Evolutionary conservation across 1,140 invertebrate species (phyloP), one percentile per base, ranked within the genome.

Genomic region (Anadara kagoshimensis): DNA sequence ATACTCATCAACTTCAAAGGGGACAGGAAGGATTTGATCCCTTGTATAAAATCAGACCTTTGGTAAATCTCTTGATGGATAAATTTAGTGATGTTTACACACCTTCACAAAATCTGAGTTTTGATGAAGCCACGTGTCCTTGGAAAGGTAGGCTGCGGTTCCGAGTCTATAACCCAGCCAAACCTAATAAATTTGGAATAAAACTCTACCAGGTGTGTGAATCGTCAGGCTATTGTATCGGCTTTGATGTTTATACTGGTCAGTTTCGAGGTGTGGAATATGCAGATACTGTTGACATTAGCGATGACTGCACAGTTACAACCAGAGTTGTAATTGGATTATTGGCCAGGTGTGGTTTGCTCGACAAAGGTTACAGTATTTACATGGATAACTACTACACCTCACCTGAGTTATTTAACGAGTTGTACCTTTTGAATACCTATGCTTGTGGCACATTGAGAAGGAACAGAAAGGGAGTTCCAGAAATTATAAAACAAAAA

Each of bases 91-190:
- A 77, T 22, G 65, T 71, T 18, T 77, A 77, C 57, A 51, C 24
- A 4, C 62, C 75, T 14, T 51, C 51, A 10, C 36, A 47, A 64
- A 58, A 68, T 58, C 64, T 77, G 1, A 77, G 64, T 54, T 53
- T 77, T 77, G 75, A 77, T 73, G 75, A 77, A n/a, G 70, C 65
- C 5, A 77, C 75, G 2, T 69, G 69, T 65, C 51, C 69, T 5
- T 78, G 59, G 57, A 78, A 75, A 29, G 73, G 73, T 2, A 51
- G 68, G 14, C 26, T 76, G 4, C 10, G 45, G n/a, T 76, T 79
- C 29, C 58, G 49, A 18, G 69, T 72, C 0, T 79, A 79, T 65
- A 79, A 72, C 18, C 77, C 69, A 0, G 45, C 45, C 20, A 79
- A 79, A 53, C 69, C 73, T 20, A 59, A 44, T 16, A 76, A 72